phyloP scores from a whole-genome alignment of 2,113 vertebrate species.

The Gasterosteus aculeatus region DNA sequence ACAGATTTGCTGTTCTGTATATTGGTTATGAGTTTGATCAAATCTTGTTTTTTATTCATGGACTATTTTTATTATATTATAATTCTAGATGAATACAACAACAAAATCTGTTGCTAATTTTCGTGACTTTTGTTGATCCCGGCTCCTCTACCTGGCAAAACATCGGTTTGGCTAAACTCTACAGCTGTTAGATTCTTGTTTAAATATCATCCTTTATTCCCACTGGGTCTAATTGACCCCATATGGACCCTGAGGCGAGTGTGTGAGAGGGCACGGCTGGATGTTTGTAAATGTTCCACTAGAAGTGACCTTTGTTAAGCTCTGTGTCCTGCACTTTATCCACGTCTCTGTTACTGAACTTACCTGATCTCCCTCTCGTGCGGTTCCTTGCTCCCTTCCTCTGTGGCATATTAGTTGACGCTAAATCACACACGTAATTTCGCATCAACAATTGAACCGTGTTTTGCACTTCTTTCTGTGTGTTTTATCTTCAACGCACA shows the following conservation, averaged over 20 bases:
- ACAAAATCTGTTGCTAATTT: background rate
- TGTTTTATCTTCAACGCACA: background rate
- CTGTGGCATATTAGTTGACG: background rate
- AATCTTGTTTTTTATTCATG: background rate
- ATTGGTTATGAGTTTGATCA: no score
- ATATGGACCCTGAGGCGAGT: background rate
- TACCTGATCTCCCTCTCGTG: background rate
- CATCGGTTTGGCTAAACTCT: background rate
- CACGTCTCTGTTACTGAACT: background rate
- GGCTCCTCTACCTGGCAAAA: background rate
- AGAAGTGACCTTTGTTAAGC: constrained; percentile 52
- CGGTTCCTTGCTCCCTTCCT: constrained; percentile 1
- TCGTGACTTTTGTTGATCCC: background rate
- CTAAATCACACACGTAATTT: background rate
- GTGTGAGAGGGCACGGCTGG: constrained; percentile 38
- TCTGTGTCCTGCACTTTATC: background rate
- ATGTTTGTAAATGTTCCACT: constrained; percentile 64
- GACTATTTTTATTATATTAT: background rate
- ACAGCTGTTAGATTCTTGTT: background rate
- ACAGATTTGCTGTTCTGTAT: background rate
- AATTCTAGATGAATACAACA: no score
- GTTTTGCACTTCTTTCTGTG: background rate
- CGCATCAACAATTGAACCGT: background rate
- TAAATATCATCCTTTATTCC: no score
- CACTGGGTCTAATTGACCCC: background rate